A percentile compares a stretch with the other conserved stretches of the same genome.
These are phyloP conservation scores for Pseudolaguvia tuberculata DNA, from an alignment of 2,113 vertebrate species.

Conservation along the genomic window DNA sequence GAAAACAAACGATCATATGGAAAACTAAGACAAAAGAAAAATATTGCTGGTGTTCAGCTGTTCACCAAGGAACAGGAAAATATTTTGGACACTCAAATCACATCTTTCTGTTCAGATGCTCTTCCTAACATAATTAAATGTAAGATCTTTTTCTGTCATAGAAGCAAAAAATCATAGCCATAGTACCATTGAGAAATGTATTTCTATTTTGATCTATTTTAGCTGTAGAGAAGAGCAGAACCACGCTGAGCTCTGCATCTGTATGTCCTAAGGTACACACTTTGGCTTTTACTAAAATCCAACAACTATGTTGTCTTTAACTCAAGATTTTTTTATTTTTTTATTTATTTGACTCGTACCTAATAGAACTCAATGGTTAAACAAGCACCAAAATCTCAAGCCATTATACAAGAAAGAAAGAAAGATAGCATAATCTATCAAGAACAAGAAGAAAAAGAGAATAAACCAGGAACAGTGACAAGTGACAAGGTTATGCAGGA, in stretches of 20 bases:
- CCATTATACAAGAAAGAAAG: slow-evolving; percentile 2
- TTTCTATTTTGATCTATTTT: slow-evolving; percentile 1
- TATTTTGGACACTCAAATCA: slow-evolving; percentile 42
- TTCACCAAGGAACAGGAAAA: slow-evolving; percentile 35
- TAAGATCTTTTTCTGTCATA: slow-evolving; percentile 59
- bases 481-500: not conserved
- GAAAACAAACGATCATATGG: slow-evolving; percentile 17
- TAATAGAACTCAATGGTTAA: slow-evolving; percentile 16
- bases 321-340: not conserved
- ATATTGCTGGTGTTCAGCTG: not conserved
- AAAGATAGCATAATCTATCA: not conserved
- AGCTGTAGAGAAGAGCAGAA: slow-evolving; percentile 1
- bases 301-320: not conserved
- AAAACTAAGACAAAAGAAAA: slow-evolving; percentile 36
- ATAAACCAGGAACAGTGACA: not conserved
- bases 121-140: slow-evolving; percentile 77
- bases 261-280: slow-evolving; percentile 1
- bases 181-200: not conserved
- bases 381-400: not conserved
- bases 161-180: not conserved
- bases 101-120: slow-evolving; percentile 42
- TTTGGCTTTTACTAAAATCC: not conserved
- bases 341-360: not conserved
- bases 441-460: slow-evolving; percentile 18
- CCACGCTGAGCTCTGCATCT: not conserved